Evolutionary conservation across 2,113 vertebrate species (phyloP).

Genomic region (Rhinichthys klamathensis): DNA sequence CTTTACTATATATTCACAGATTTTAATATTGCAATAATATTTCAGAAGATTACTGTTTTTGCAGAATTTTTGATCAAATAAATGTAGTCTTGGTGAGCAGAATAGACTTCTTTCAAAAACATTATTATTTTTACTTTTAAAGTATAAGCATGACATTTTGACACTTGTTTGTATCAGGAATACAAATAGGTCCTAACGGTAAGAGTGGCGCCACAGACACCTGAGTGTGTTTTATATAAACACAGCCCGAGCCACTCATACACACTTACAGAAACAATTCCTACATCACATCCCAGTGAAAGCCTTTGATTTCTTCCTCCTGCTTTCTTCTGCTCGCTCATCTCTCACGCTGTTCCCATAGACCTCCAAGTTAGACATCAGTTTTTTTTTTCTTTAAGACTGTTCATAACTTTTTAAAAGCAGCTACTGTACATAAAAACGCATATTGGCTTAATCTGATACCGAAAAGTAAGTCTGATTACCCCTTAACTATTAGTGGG

Average conservation of each 20-base stretch:
- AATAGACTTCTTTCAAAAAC: neutral
- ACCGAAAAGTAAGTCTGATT: too few species aligned
- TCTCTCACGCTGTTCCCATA: neutral
- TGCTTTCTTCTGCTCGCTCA: neutral
- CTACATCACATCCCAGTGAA: neutral
- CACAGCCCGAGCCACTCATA: neutral
- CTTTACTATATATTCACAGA: neutral
- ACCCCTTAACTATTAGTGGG: too few species aligned
- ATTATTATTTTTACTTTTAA: neutral
- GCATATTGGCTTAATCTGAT: too few species aligned
- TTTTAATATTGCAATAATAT: neutral
- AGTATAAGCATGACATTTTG: neutral
- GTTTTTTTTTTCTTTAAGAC: too few species aligned
- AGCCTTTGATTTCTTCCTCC: conserved; percentile 7
- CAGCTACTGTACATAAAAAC: too few species aligned
- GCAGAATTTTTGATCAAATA: neutral
- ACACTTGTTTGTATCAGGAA: neutral
- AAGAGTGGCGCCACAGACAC: conserved; percentile 8
- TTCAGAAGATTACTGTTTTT: neutral
- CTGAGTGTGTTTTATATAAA: neutral
- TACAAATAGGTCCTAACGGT: neutral
- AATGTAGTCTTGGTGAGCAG: neutral
- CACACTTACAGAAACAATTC: neutral
- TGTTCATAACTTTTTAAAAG: too few species aligned
- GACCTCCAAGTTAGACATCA: too few species aligned